phyloP scores from a whole-genome alignment of 2,797 vertebrate genomes.

The Mormyrops attenuatus region DNA sequence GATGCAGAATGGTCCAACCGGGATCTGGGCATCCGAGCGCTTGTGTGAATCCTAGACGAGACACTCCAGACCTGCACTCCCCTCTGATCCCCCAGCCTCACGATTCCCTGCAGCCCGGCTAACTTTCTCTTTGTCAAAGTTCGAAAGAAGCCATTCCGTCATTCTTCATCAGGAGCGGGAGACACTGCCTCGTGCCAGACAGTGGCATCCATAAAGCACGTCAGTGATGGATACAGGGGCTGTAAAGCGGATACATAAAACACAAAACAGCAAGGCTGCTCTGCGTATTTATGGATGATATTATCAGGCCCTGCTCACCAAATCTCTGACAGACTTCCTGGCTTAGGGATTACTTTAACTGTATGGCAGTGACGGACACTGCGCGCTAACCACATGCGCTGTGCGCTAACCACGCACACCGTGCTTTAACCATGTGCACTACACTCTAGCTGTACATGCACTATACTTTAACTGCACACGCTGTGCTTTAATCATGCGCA shows the following conservation, averaged over 20 bases:
- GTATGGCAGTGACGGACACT: constrained; percentile 50
- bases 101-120: not conserved
- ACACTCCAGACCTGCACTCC: not conserved
- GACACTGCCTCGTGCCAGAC: constrained; percentile 46
- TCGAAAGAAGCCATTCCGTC: constrained; percentile 48
- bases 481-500: too few relatives aligned
- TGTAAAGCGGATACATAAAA: constrained; percentile 68
- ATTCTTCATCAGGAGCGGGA: constrained; percentile 51
- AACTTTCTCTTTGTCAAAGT: constrained; percentile 42
- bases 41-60: not conserved
- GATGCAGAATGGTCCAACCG: not conserved
- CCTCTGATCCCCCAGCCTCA: not conserved
- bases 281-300: constrained; percentile 67
- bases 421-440: not conserved
- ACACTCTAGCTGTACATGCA: too few relatives aligned
- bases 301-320: constrained; percentile 64
- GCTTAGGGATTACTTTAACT: constrained; percentile 32
- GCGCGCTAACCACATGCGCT: not conserved
- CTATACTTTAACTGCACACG: too few relatives aligned
- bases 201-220: constrained; percentile 57
- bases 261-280: constrained; percentile 54
- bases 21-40: not conserved
- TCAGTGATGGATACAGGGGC: constrained; percentile 60
- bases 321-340: constrained; percentile 45
- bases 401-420: not conserved